Evolutionary conservation across 2,888 invertebrate genomes (phyloP).

Genomic region (Agriotes lineatus): DNA sequence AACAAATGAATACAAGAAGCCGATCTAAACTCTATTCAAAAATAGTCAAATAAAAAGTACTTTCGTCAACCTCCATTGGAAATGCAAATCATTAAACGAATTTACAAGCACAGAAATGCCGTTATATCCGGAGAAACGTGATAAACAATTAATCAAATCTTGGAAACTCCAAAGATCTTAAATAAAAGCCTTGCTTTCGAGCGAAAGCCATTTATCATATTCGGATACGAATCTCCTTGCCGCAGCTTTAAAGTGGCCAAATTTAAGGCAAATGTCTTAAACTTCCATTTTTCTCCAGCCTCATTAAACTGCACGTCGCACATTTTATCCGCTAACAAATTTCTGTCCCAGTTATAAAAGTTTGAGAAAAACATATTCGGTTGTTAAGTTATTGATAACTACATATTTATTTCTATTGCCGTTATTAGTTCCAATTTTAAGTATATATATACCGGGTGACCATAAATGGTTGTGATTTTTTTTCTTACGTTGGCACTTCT

Average conservation of each 20-base stretch:
- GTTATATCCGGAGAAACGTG: not conserved
- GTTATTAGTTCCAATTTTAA: too few relatives aligned
- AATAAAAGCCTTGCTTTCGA: not conserved
- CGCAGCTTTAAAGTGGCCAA: not conserved
- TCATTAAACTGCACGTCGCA: not conserved
- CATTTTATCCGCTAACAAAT: slow-evolving; percentile 7
- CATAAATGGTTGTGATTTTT: too few relatives aligned
- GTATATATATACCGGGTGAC: too few relatives aligned
- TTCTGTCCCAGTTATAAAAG: not conserved
- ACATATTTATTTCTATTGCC: too few relatives aligned
- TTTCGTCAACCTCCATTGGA: too few relatives aligned
- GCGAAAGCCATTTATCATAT: slow-evolving; percentile 8
- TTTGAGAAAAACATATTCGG: not conserved
- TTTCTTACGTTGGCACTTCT: too few relatives aligned
- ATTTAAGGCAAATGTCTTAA: slow-evolving; percentile 11
- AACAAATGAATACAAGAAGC: too few relatives aligned
- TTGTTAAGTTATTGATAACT: slow-evolving; percentile 8
- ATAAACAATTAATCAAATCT: slow-evolving; percentile 12
- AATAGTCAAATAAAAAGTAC: too few relatives aligned
- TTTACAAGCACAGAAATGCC: not conserved
- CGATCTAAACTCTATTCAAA: too few relatives aligned
- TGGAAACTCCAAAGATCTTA: not conserved
- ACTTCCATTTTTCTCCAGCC: slow-evolving; percentile 11
- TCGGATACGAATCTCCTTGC: not conserved
- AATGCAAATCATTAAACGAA: not conserved